Evolutionary conservation across 37 sponge, comb jelly and placozoan species (phyloP), one percentile per base, ranked within the genome.

Genomic region (Beroe forskalii): DNA sequence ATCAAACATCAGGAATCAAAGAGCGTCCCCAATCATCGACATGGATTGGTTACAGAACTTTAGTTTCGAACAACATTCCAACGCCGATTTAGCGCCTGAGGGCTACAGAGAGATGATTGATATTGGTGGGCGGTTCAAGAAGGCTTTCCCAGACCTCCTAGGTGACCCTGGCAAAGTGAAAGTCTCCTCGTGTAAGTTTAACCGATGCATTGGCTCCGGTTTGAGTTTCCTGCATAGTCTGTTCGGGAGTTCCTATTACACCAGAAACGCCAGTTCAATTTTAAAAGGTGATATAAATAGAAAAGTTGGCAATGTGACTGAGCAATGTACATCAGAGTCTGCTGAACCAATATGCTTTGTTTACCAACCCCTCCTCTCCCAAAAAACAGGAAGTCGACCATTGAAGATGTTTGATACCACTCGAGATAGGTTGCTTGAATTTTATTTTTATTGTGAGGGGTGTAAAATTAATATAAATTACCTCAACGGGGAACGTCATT

Each of bases 261-360:
- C 33, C 39, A 37, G 40, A 1, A 72, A 72, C 75, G 39, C 12
- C 38, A 72, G 40, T 33, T 20, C 23, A 30, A 72, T 72, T 37
- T 22, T 38, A 28, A 3, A 72, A 4, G n/a, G n/a, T n/a, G n/a
- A n/a, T n/a, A n/a, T n/a, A n/a, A n/a, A n/a, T n/a, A n/a, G n/a
- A n/a, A n/a, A n/a, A n/a, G n/a, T n/a, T n/a, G n/a, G n/a, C n/a
- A n/a, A n/a, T n/a, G n/a, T n/a, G n/a, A n/a, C n/a, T n/a, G n/a
- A n/a, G 35, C 75, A 20, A 72, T 35, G 20, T 35, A 72, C 30
- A 36, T 72, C 38, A 72, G 40, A 37, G 19, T 35, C 1, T 35
- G 35, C 39, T 72, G 75, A 37, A 39, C 32, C 22, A 33, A 72
- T 72, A 39, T 72, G 75, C 39, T 22, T 19, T 72, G 75, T 72